Evolutionary conservation across 2,797 vertebrate species (phyloP).

Genomic region (Lates japonicus): DNA sequence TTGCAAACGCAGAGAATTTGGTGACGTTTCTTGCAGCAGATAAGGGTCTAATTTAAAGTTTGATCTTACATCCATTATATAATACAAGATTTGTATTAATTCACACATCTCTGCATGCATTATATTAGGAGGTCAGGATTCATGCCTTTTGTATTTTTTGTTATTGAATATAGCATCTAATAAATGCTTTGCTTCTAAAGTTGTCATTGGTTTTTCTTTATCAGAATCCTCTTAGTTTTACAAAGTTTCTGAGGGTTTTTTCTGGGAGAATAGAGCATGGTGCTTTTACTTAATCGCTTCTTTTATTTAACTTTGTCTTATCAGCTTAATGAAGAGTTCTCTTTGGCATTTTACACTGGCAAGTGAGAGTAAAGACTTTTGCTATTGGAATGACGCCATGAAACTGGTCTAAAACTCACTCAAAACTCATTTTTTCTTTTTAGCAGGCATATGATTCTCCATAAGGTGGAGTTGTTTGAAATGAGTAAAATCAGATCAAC

Average conservation of each 20-base stretch:
- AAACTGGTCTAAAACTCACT: background rate
- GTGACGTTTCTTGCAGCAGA: constrained; percentile 15
- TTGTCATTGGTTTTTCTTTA: background rate
- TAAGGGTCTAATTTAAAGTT: constrained; percentile 26
- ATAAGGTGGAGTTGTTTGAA: background rate
- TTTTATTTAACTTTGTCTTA: background rate
- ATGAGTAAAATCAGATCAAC: background rate
- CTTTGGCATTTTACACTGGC: too few species aligned
- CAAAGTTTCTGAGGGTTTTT: background rate
- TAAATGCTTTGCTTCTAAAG: constrained; percentile 74
- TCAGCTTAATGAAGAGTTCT: too few species aligned
- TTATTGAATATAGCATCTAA: constrained; percentile 58
- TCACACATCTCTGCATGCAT: constrained; percentile 40
- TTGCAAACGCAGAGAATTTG: background rate
- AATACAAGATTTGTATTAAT: constrained; percentile 34
- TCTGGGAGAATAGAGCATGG: background rate
- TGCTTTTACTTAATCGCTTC: background rate
- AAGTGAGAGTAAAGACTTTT: background rate
- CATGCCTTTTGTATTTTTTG: constrained; percentile 75
- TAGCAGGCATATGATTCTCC: background rate
- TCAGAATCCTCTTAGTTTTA: background rate
- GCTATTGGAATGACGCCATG: too few species aligned
- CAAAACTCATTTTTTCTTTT: background rate
- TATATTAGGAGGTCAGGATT: constrained; percentile 31
- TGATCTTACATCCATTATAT: constrained; percentile 15